These are phyloP conservation scores for Chaitophorus viminalis DNA, from an alignment of 2,888 invertebrate species.

Conservation along the genomic window DNA sequence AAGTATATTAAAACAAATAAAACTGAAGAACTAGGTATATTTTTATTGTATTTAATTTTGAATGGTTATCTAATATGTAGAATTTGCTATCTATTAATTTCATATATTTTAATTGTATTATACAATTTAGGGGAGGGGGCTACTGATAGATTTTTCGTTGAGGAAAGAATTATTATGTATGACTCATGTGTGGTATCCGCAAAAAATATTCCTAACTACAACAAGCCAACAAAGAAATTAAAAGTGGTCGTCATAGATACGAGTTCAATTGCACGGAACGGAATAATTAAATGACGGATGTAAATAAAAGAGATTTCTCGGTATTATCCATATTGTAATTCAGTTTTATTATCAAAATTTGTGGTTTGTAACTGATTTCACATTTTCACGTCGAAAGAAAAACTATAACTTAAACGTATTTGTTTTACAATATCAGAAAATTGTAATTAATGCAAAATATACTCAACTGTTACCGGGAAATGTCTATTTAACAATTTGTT, in stretches of 20 bases:
- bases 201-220: not conserved
- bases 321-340: not conserved
- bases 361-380: slow-evolving; percentile 48
- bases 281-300: slow-evolving; percentile 42
- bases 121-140: not conserved
- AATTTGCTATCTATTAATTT: not conserved
- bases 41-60: not conserved
- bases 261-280: slow-evolving; percentile 33
- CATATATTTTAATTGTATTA: not conserved
- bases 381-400: slow-evolving; percentile 4
- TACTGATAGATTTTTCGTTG: not conserved
- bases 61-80: not conserved
- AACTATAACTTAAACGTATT: not conserved
- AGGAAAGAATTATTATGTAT: not conserved
- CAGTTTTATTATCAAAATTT: slow-evolving; percentile 7
- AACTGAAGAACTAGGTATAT: not conserved
- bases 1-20: too few relatives aligned
- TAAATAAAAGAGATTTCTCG: not conserved
- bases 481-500: not conserved
- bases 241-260: not conserved
- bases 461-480: slow-evolving; percentile 1
- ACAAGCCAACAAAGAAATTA: not conserved
- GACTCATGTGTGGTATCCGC: not conserved
- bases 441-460: slow-evolving; percentile 6
- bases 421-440: not conserved